A percentile compares a stretch with the other conserved stretches of the same genome.
Evolutionary conservation across 2,797 vertebrate species (phyloP).

Genomic region (Echeneis naucrates): DNA sequence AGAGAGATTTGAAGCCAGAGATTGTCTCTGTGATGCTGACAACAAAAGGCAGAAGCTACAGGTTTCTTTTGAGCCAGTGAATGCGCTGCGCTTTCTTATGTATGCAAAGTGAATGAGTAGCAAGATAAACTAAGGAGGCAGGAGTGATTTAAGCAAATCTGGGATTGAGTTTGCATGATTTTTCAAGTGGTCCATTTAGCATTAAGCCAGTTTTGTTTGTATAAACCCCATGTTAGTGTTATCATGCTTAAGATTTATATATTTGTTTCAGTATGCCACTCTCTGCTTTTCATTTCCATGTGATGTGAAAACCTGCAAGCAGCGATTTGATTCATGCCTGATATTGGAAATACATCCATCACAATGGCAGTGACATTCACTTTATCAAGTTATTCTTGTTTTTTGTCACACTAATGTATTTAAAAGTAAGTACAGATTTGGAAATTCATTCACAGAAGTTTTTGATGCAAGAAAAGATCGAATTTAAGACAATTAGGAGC

Average conservation of each 20-base stretch:
- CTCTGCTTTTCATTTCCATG: neutral
- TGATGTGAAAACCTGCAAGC: slow-evolving; percentile 1
- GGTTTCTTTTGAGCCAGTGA: slow-evolving; percentile 16
- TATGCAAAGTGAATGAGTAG: neutral
- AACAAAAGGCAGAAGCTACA: slow-evolving; percentile 49
- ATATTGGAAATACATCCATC: neutral
- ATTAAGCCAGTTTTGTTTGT: neutral
- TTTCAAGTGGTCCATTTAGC: neutral
- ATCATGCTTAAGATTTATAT: neutral
- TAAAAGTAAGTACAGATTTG: neutral
- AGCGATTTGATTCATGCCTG: neutral
- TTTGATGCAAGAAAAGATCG: neutral
- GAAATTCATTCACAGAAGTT: neutral
- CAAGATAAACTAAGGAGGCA: neutral
- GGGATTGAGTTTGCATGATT: neutral
- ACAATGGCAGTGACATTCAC: neutral
- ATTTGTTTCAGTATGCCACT: neutral
- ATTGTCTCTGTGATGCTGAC: slow-evolving; percentile 30
- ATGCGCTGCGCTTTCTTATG: slow-evolving; percentile 1
- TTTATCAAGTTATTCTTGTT: neutral
- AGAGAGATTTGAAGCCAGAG: slow-evolving; percentile 13
- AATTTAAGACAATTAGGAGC: neutral
- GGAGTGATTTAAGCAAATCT: neutral
- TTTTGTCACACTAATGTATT: neutral
- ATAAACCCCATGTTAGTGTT: too few relatives aligned